Evolutionary conservation across 2,113 vertebrate genomes (phyloP), one percentile per base, ranked within the genome.

Genomic region (Microtus montanus): DNA sequence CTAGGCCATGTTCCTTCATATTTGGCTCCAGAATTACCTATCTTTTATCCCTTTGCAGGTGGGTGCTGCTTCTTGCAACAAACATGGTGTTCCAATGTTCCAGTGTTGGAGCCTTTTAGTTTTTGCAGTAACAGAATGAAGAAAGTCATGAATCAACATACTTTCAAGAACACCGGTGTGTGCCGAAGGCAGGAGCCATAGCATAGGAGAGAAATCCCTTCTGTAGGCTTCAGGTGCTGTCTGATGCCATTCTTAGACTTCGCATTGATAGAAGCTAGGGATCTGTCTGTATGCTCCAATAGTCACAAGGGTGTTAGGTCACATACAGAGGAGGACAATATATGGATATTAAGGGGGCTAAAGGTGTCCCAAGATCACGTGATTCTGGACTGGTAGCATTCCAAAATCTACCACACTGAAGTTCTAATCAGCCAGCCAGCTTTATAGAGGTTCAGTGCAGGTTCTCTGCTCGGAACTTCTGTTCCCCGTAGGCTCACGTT

Each of bases 161-260:
- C 28, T 24, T 68, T 49, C 41, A 85, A 85, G 63, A 47, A 47
- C 38, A 68, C 47, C 11, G 1, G 5, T 68, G 28, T 11, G 4
- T 35, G 4, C 83, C 0, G 0, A 22, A 47, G 63, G 10, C 20
- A 35, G 4, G 28, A 17, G 17, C 22, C 33, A 66, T 19, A 35
- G 61, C 30, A 66, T 47, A 64, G 41, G 47, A 19, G 63, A 85
- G 30, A 85, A 35, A 12, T 47, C 61, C 20, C 63, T 49, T 19
- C 28, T 35, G 14, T 44, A 35, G 63, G 63, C 3, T 28, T 33
- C 41, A 68, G 30, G 33, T 47, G 63, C n/a, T 84, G 58, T 44
- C 82, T 38, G 26, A 20, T 44, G 26, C 5, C 28, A 68, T 13
- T 68, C 41, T 35, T 13, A 24, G 30, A 22, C 63, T 85, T 49